These are phyloP conservation scores for Stenodera caucasica DNA, from an alignment of 2,888 invertebrate species.

Conservation along the genomic window DNA sequence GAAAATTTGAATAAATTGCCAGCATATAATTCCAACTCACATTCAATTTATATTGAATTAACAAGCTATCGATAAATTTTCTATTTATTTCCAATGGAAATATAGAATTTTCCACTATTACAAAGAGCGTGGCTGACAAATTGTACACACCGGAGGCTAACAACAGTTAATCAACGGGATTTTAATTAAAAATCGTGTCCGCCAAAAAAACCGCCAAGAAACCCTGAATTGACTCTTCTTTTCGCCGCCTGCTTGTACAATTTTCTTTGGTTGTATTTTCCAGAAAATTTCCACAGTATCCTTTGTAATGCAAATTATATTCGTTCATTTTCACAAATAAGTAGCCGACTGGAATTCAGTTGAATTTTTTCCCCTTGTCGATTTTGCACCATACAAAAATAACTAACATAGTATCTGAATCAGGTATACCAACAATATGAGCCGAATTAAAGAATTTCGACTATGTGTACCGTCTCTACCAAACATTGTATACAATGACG, in stretches of 20 bases:
- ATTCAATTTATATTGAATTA: not conserved
- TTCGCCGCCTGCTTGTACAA: not conserved
- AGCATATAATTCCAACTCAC: too few relatives aligned
- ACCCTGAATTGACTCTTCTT: not conserved
- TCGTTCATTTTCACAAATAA: too few relatives aligned
- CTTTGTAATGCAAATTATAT: slow-evolving; percentile 16
- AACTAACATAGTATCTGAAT: slow-evolving; percentile 27
- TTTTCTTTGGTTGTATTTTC: not conserved
- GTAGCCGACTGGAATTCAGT: too few relatives aligned
- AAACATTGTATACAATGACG: too few relatives aligned
- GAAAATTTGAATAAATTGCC: too few relatives aligned
- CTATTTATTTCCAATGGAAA: not conserved
- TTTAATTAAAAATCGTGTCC: slow-evolving; percentile 3
- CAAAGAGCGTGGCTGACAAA: not conserved
- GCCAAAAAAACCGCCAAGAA: not conserved
- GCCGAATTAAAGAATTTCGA: slow-evolving; percentile 37
- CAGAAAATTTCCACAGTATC: not conserved
- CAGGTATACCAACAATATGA: slow-evolving; percentile 42
- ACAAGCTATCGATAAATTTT: not conserved
- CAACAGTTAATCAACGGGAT: slow-evolving; percentile 1
- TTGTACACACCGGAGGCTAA: not conserved
- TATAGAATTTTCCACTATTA: not conserved
- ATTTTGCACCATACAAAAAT: slow-evolving; percentile 32
- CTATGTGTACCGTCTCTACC: not conserved
- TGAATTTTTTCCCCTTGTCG: too few relatives aligned